Percentiles rank a stretch among this genome's conserved stretches.
phyloP scores from a whole-genome alignment of 1,140 invertebrate genomes.

The Wiebesia pumilae region DNA sequence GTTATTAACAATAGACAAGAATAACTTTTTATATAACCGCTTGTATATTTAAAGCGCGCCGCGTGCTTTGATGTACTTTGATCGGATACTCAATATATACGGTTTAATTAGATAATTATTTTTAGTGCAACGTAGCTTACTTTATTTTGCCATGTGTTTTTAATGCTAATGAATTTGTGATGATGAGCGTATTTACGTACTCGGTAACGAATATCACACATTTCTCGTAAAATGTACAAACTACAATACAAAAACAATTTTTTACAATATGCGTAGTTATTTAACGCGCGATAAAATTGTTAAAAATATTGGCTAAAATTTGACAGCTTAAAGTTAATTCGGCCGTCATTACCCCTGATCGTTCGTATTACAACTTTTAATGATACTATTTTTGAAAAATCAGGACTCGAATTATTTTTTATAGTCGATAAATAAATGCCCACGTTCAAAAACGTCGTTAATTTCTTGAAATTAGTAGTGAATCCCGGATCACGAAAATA shows the following conservation, averaged over 20 bases:
- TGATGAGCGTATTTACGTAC: neutral
- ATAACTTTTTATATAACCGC: neutral
- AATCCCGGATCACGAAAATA: neutral
- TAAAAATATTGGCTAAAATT: neutral
- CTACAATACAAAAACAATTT: neutral
- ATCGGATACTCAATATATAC: no score
- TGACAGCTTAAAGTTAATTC: conserved; percentile 5
- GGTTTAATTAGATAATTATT: no score
- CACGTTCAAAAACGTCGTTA: conserved; percentile 13
- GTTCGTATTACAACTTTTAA: neutral
- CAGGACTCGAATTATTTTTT: conserved; percentile 28
- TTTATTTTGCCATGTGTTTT: conserved; percentile 1
- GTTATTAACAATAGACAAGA: no score
- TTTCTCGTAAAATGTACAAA: neutral
- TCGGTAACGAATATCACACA: neutral
- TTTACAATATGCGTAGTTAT: neutral
- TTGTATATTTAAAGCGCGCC: neutral
- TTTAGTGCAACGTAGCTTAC: neutral
- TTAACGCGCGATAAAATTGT: neutral
- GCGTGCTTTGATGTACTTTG: no score
- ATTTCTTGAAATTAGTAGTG: conserved; percentile 11
- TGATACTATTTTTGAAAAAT: conserved; percentile 24
- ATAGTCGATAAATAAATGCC: conserved; percentile 24
- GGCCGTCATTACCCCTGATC: conserved; percentile 5
- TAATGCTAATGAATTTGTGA: neutral